Conservation (phyloP, 2,797 vertebrate species). For the Sebastes dallii region DNA sequence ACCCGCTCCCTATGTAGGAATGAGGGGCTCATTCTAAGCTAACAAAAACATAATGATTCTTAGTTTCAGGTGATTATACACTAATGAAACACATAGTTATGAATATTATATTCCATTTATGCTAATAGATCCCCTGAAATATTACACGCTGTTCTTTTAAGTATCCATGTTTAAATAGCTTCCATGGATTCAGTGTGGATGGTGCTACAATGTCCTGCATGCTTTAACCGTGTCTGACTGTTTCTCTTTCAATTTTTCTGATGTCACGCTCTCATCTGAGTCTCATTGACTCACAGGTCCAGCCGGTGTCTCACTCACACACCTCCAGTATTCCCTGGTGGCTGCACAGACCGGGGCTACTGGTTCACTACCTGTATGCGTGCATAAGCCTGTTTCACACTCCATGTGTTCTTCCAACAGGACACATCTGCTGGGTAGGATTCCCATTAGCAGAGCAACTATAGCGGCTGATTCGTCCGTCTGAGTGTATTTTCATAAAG, state of each 20-base stretch:
- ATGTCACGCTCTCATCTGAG: slow-evolving; percentile 16
- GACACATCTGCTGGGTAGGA: slow-evolving; percentile 69
- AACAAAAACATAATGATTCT: too few species aligned
- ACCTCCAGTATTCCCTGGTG: slow-evolving; percentile 9
- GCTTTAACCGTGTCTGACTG: background rate
- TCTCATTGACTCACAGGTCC: background rate
- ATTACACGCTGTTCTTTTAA: background rate
- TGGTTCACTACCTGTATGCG: slow-evolving; percentile 43
- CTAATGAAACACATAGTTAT: too few species aligned
- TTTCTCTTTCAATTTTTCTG: background rate
- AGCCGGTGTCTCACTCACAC: background rate
- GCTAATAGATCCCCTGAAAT: too few species aligned
- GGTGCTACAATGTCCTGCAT: background rate
- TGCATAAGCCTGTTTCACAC: slow-evolving; percentile 62
- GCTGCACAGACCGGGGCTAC: slow-evolving; percentile 6
- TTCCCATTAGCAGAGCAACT: slow-evolving; percentile 60
- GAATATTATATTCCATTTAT: too few species aligned
- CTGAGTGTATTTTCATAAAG: slow-evolving; percentile 44
- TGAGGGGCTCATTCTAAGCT: too few species aligned
- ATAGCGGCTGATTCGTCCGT: slow-evolving; percentile 44
- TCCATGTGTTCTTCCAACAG: slow-evolving; percentile 56
- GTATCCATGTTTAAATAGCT: background rate
- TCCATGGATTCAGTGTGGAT: background rate
- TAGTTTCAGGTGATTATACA: too few species aligned
- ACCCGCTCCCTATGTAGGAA: background rate